Percentiles rank a stretch among this genome's conserved stretches.
These are phyloP conservation scores for Strongylocentrotus purpuratus DNA, from an alignment of 35 echinoderm and acorn worm genomes.

Conservation along the genomic window DNA sequence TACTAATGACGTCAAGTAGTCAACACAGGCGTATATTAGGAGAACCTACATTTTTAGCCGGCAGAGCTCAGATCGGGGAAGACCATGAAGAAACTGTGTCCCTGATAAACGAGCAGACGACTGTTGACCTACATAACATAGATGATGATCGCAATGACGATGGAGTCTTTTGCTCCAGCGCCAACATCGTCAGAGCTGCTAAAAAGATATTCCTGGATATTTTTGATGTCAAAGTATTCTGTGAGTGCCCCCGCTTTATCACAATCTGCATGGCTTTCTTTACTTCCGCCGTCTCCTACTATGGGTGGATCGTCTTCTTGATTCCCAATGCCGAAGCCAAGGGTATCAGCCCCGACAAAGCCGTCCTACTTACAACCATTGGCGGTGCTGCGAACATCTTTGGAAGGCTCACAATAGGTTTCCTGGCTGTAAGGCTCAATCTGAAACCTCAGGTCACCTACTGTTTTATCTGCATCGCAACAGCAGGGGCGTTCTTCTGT, in stretches of 20 bases:
- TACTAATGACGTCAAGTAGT: neutral
- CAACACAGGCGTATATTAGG: neutral
- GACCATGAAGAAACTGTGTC: neutral
- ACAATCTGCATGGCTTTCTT: too few relatives aligned
- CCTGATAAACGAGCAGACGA: neutral
- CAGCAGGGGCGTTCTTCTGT: neutral
- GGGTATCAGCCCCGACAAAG: neutral
- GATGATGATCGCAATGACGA: too few relatives aligned
- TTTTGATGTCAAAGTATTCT: too few relatives aligned
- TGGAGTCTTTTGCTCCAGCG: too few relatives aligned
- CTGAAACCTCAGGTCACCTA: neutral
- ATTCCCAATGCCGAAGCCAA: constrained; percentile 41
- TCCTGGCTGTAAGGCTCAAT: neutral
- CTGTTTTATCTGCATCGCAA: neutral
- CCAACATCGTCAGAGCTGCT: neutral
- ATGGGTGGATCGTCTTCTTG: neutral
- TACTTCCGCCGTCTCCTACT: too few relatives aligned
- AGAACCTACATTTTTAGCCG: neutral
- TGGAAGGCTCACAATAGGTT: neutral
- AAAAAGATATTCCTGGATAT: too few relatives aligned
- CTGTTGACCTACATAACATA: neutral
- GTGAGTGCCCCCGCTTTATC: too few relatives aligned
- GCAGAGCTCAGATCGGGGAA: neutral
- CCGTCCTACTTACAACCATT: constrained; percentile 17
- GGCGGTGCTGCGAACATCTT: neutral